Evolutionary conservation across 2,113 vertebrate species (phyloP), one percentile per base, ranked within the genome.

Genomic region (Buteo buteo): DNA sequence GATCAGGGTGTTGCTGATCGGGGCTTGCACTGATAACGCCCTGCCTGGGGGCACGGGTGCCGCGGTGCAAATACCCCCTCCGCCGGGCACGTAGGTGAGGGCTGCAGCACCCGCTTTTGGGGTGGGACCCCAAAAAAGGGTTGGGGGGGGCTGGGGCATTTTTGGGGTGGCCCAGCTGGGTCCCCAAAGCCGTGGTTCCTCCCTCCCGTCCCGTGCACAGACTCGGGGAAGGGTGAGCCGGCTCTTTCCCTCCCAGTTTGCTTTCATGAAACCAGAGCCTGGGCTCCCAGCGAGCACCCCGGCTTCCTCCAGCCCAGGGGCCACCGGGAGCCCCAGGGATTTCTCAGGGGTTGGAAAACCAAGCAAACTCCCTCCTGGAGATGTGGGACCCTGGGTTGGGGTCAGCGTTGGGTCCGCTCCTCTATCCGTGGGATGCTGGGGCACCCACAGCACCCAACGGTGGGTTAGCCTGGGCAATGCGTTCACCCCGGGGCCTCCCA

Each of bases 151-250:
- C n/a, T 55, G 47, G 9, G 31, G 6, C 5, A 6, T 38, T 89
- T 78, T 44, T 52, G 58, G 31, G 36, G 42, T 76, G 77, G 16
- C 29, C 12, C 72, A 52, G n/a, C 21, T 50, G 45, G 1, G 0
- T 66, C 40, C 36, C 38, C 61, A 86, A n/a, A 88, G 50, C 45
- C 0, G 2, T 20, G 44, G 16, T 65, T 86, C 25, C 29, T 93
- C 50, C 55, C 22, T 65, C 55, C 11, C 13, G 15, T 62, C 32
- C 29, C 4, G 0, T 4, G 1, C 0, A 0, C 32, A 29, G 40
- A 66, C 62, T 13, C 7, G 7, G 31, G 57, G 62, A 66, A 90
- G 67, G 62, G 6, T 7, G 67, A 67, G 69, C 36, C 0, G 0
- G 2, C 14, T 10, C 22, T 22, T 66, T 22, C 21, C 36, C 34